phyloP scores from a whole-genome alignment of 2,888 invertebrate species.

The Bhutanitis thaidina region DNA sequence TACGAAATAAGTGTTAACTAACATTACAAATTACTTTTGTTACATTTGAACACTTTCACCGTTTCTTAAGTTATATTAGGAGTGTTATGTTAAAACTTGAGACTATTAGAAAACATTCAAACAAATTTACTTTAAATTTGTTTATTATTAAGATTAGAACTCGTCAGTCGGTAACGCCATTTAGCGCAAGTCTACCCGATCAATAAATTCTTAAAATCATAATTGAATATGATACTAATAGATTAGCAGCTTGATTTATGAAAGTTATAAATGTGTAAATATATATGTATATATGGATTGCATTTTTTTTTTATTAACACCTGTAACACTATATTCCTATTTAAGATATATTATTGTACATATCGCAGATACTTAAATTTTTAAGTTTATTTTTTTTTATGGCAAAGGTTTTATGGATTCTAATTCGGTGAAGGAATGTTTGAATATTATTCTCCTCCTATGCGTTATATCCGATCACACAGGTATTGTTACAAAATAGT shows the following conservation, averaged over 20 bases:
- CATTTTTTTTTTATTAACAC: neutral
- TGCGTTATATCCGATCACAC: no score
- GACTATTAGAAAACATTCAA: no score
- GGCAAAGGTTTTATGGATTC: constrained; percentile 1
- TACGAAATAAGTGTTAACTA: no score
- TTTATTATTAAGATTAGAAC: neutral
- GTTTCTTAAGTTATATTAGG: no score
- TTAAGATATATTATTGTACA: neutral
- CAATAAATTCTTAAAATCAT: neutral
- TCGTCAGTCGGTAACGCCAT: neutral
- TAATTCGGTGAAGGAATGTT: constrained; percentile 2
- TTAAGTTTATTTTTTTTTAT: constrained; percentile 6
- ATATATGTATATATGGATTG: no score
- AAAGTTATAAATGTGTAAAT: no score
- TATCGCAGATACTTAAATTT: neutral
- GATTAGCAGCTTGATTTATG: neutral
- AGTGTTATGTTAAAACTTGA: no score
- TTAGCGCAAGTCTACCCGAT: constrained; percentile 3
- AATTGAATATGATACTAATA: neutral
- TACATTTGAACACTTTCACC: no score
- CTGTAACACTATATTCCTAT: neutral
- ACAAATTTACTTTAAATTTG: no score
- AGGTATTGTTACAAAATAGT: neutral
- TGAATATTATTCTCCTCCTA: neutral
- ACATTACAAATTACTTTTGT: no score